These are phyloP conservation scores for Craseonycteris thonglongyai DNA, from an alignment of 2,113 vertebrate genomes.

Conservation along the genomic window DNA sequence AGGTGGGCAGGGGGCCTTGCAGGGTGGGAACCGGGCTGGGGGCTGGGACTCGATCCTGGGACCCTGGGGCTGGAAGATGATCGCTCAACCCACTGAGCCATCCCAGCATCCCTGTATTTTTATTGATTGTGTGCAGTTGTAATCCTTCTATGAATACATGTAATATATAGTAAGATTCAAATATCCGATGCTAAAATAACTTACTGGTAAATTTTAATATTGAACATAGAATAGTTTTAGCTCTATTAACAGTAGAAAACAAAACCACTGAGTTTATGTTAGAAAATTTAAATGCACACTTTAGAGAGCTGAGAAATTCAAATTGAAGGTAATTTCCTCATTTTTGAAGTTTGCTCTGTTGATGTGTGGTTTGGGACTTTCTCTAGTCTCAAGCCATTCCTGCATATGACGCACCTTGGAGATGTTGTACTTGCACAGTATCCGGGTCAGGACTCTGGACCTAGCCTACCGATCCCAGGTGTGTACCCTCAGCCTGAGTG, in stretches of 20 bases:
- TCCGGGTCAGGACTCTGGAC: slow-evolving; percentile 85
- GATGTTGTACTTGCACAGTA: slow-evolving; percentile 79
- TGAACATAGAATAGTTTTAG: not conserved
- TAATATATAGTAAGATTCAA: not conserved
- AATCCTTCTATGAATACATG: not conserved
- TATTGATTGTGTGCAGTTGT: not conserved
- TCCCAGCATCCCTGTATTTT: too few relatives aligned
- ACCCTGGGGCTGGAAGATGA: too few relatives aligned
- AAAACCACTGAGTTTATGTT: not conserved
- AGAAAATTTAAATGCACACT: slow-evolving; percentile 55
- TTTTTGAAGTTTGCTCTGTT: slow-evolving; percentile 84
- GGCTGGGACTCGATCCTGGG: too few relatives aligned
- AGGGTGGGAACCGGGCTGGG: too few relatives aligned
- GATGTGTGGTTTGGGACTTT: slow-evolving; percentile 87
- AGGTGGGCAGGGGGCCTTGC: too few relatives aligned
- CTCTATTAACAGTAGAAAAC: not conserved
- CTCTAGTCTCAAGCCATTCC: slow-evolving; percentile 82
- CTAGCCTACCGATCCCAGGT: slow-evolving; percentile 88
- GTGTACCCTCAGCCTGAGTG: slow-evolving; percentile 84
- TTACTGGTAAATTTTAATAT: not conserved
- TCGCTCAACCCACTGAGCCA: too few relatives aligned
- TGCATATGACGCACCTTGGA: slow-evolving; percentile 82
- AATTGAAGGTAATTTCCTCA: slow-evolving; percentile 77
- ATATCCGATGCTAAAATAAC: not conserved
- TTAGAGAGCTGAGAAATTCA: slow-evolving; percentile 84